Percentiles rank a stretch among this genome's conserved stretches.
phyloP scores from a whole-genome alignment of 37 sponge, comb jelly and placozoan genomes.

The Hormiphora californensis region DNA sequence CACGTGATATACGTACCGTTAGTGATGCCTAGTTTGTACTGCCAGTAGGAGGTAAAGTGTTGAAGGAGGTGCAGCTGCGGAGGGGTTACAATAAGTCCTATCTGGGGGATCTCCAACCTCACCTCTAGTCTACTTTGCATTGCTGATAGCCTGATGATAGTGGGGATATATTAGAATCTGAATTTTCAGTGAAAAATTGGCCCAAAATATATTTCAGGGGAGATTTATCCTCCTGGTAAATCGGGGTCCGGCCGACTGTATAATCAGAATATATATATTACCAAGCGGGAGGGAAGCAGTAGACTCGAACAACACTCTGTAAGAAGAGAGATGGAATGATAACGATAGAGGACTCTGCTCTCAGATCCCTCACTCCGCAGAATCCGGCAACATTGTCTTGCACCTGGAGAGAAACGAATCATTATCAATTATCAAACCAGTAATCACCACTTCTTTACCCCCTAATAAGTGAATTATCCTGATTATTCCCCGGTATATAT shows the following conservation, averaged over 20 bases:
- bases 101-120: conserved; percentile 24
- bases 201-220: not conserved
- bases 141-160: conserved; percentile 17
- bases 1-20: too few relatives aligned
- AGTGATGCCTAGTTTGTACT: too few relatives aligned
- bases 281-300: not conserved
- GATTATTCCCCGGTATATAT: too few relatives aligned
- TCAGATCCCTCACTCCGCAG: not conserved
- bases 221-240: not conserved
- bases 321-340: conserved; percentile 32
- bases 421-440: not conserved
- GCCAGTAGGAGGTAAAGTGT: conserved; percentile 26
- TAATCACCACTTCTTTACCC: too few relatives aligned
- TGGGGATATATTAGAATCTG: not conserved
- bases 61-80: not conserved
- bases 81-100: not conserved
- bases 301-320: conserved; percentile 7
- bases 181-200: not conserved
- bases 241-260: not conserved
- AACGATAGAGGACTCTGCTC: not conserved
- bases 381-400: conserved; percentile 25
- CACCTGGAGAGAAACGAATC: not conserved
- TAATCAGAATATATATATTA: too few relatives aligned
- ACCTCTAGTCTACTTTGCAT: conserved; percentile 30
- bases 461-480: too few relatives aligned